Evolutionary conservation across 2,797 vertebrate species (phyloP), one percentile per base, ranked within the genome.

Genomic region (Pyrocephalus nanus): DNA sequence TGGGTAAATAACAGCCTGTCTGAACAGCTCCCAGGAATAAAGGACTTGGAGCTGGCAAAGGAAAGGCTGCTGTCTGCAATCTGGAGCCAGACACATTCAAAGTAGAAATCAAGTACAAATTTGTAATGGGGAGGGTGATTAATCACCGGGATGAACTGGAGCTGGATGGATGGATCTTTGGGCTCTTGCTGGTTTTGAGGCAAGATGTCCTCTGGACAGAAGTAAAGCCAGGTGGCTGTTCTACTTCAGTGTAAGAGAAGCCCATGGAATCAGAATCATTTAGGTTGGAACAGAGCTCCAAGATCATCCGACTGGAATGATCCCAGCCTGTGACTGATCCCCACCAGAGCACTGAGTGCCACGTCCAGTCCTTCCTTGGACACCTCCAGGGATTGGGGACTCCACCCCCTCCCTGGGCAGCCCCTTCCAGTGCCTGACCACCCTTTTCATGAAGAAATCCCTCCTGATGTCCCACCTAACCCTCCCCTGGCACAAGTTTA

Each of bases 1-100:
- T 38, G 55, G 25, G 60, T 96, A 94, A 96, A 92, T 93, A 92
- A 32, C 21, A 75, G 38, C 50, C 53, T 92, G 43, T 57, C 36
- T 73, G 82, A 83, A 70, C 36, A 58, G 70, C 82, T 94, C 82
- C 38, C 55, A 38, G 12, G 66, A 78, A 47, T 29, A 48, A 66
- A 80, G 54, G 53, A 9, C 57, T 83, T 26, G 23, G 50, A 38
- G 27, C 58, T 88, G 76, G 25, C 38, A 45, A 8, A 34, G 83
- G 58, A 58, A 65, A n/a, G 48, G 20, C 32, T 82, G 1, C 38
- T 45, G 42, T 20, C 70, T 70, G 72, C 18, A 83, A n/a, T 65
- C 61, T 57, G 61, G 61, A 77, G 40, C n/a, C 50, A 74, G 72
- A 51, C 9, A 27, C 8, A 7, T 36, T 66, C 42, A 10, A 11